A percentile compares a stretch with the other conserved stretches of the same genome.
Evolutionary conservation across 2,888 invertebrate species (phyloP).

Genomic region (Lasioglossum lativentre): DNA sequence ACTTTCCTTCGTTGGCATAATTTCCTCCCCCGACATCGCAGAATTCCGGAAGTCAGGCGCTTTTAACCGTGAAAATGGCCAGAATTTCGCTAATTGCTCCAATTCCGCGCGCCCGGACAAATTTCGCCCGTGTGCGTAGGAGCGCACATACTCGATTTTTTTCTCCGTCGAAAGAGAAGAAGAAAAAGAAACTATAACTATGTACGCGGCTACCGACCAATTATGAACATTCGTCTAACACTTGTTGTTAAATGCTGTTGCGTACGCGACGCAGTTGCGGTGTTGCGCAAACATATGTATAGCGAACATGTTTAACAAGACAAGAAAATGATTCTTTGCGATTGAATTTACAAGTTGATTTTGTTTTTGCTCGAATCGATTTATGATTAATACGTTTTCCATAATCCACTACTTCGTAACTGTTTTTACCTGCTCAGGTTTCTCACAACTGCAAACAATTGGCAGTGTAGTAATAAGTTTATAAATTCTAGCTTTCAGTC

Average conservation of each 20-base stretch:
- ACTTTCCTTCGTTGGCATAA: constrained; percentile 48
- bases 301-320: background rate
- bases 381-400: background rate
- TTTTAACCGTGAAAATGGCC: constrained; percentile 30
- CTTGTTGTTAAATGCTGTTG: constrained; percentile 10
- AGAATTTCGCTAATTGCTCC: constrained; percentile 50
- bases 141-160: background rate
- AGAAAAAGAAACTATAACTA: background rate
- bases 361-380: background rate
- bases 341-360: background rate
- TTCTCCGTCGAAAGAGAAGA: background rate
- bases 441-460: background rate
- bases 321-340: background rate
- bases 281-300: background rate
- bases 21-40: constrained; percentile 6
- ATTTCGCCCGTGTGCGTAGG: background rate
- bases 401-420: no score
- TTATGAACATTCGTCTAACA: constrained; percentile 13
- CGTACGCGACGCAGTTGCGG: background rate
- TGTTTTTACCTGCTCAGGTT: no score
- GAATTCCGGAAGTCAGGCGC: constrained; percentile 21
- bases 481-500: no score
- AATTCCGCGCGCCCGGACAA: constrained; percentile 20
- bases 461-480: background rate
- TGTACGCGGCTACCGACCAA: background rate